Percentiles rank a stretch among this genome's conserved stretches.
Conservation (phyloP, 2,797 vertebrate genomes). For the Graptemys geographica region DNA sequence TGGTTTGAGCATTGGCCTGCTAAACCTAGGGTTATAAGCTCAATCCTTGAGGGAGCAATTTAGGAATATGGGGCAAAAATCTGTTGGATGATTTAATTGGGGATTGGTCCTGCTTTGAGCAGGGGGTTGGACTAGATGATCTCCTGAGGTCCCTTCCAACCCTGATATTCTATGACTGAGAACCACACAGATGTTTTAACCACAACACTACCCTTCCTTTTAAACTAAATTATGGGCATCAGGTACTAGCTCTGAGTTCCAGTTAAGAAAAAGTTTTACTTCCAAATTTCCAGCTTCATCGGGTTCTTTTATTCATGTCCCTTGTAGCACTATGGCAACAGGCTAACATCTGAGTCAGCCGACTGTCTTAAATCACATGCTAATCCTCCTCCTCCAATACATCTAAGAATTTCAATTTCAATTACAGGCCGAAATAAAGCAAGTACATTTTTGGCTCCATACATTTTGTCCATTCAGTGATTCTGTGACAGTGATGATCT, state of each 20-base stretch:
- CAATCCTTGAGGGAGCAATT: no score
- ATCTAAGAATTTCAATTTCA: not conserved
- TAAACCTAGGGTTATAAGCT: no score
- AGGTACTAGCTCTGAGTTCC: not conserved
- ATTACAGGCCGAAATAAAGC: constrained; percentile 5
- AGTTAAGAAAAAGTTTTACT: constrained; percentile 13
- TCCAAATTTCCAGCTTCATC: not conserved
- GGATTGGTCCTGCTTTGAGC: no score
- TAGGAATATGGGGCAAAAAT: no score
- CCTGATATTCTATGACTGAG: not conserved
- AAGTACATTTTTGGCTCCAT: not conserved
- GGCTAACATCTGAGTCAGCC: not conserved
- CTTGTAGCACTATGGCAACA: not conserved
- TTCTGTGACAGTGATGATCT: not conserved
- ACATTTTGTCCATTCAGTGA: not conserved
- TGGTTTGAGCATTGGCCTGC: no score
- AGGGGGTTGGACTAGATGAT: no score
- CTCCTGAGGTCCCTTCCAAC: no score
- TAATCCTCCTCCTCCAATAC: not conserved
- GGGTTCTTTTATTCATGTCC: not conserved
- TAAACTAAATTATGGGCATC: not conserved
- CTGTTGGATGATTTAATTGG: no score
- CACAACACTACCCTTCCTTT: not conserved
- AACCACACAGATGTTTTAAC: not conserved
- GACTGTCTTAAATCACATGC: constrained; percentile 9